Evolutionary conservation across 2,888 invertebrate genomes (phyloP).

Genomic region (Sisyra terminalis): DNA sequence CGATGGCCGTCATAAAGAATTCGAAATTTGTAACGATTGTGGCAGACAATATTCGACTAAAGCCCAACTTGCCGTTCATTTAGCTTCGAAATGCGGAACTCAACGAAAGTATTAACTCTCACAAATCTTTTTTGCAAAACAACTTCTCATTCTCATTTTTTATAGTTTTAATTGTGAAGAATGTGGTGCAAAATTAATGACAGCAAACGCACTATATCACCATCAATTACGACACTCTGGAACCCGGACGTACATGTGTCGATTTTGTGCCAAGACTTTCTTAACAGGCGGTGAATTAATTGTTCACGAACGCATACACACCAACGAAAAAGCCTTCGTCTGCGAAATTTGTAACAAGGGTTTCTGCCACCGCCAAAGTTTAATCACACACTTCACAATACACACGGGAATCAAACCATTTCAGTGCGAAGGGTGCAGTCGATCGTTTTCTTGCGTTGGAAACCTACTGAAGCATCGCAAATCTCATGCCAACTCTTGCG

Average conservation of each 20-base stretch:
- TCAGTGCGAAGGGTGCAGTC: constrained; percentile 28
- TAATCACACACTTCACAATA: constrained; percentile 29
- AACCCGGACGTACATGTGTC: constrained; percentile 19
- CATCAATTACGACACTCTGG: constrained; percentile 21
- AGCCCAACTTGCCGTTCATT: constrained; percentile 22
- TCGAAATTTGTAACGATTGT: constrained; percentile 26
- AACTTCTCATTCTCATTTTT: neutral
- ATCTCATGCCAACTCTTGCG: constrained; percentile 29
- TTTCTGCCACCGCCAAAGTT: constrained; percentile 31
- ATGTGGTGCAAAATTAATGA: constrained; percentile 20
- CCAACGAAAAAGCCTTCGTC: constrained; percentile 21
- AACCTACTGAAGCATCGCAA: constrained; percentile 31
- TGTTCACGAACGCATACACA: constrained; percentile 23
- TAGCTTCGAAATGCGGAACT: constrained; percentile 27
- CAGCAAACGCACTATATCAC: constrained; percentile 20
- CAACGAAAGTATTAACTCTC: constrained; percentile 19
- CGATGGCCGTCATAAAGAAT: constrained; percentile 22
- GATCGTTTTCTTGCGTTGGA: constrained; percentile 30
- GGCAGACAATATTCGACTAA: constrained; percentile 27
- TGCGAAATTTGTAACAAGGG: constrained; percentile 24
- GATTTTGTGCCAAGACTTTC: constrained; percentile 23
- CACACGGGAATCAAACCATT: constrained; percentile 32
- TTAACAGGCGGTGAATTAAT: constrained; percentile 20
- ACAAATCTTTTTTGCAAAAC: neutral
- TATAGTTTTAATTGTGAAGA: constrained; percentile 15